Conservation (phyloP, 92 coral and sea anemone genomes). For the Parazoanthus darwini region DNA sequence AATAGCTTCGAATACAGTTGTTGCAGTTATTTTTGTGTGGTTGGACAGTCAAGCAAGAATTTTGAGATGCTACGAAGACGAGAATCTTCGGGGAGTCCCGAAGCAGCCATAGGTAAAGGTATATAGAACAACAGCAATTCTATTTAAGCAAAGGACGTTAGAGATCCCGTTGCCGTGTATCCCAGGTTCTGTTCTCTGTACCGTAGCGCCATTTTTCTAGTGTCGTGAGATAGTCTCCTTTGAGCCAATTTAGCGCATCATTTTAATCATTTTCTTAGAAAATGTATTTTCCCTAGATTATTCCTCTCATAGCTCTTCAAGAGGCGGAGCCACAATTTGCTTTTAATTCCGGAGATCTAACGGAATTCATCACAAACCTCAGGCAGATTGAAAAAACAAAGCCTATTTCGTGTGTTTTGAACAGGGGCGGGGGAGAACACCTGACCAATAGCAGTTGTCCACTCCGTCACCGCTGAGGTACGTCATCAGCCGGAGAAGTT, state of each 20-base stretch:
- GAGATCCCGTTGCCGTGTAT: constrained; percentile 20
- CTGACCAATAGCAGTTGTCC: no score
- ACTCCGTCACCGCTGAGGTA: no score
- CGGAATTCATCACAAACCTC: background rate
- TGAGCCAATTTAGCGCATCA: no score
- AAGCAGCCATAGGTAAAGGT: background rate
- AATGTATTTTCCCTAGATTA: background rate
- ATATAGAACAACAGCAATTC: constrained; percentile 6
- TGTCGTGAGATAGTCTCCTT: background rate
- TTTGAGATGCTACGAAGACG: no score
- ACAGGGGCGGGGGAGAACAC: no score
- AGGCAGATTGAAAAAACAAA: background rate
- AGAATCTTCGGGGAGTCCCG: no score
- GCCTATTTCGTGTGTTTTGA: background rate
- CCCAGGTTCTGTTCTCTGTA: constrained; percentile 14
- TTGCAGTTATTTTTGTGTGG: no score
- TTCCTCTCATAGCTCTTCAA: background rate
- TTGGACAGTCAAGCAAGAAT: no score
- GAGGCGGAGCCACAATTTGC: background rate
- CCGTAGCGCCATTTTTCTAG: background rate
- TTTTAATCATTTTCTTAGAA: no score
- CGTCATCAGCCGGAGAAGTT: no score
- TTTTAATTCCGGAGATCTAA: background rate
- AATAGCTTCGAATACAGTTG: no score
- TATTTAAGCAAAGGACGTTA: constrained; percentile 13